Evolutionary conservation across 2,113 vertebrate genomes (phyloP).

Genomic region (Laterallus jamaicensis): DNA sequence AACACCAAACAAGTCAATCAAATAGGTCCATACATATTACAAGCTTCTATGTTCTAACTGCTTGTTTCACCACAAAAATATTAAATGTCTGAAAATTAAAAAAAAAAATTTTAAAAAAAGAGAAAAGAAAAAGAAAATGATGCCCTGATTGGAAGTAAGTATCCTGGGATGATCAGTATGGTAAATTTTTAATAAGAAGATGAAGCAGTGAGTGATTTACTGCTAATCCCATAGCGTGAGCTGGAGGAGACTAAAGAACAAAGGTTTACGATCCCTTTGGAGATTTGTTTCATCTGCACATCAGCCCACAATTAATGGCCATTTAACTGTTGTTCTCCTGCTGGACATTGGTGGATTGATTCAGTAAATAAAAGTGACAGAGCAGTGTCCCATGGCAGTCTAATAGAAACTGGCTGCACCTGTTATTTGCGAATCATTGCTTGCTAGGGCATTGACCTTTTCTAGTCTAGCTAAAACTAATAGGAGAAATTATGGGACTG

Average conservation of each 20-base stretch:
- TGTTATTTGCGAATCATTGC: conserved; percentile 81
- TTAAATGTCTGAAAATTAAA: not conserved
- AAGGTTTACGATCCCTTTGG: conserved; percentile 82
- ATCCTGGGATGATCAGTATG: conserved; percentile 60
- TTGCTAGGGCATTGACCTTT: conserved; percentile 79
- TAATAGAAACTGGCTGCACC: conserved; percentile 77
- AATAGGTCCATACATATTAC: not conserved
- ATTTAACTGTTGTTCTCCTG: conserved; percentile 84
- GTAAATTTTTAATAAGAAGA: conserved; percentile 78
- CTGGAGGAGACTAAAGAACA: conserved; percentile 77
- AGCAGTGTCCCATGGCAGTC: conserved; percentile 73
- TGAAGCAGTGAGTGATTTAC: conserved; percentile 74
- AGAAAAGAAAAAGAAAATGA: not conserved
- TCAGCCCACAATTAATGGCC: conserved; percentile 84
- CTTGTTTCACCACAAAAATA: not conserved
- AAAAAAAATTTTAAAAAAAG: not conserved
- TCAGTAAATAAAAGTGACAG: conserved; percentile 87
- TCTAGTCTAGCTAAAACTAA: conserved; percentile 75
- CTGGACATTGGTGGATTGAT: conserved; percentile 85
- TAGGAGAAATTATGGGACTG: conserved; percentile 73
- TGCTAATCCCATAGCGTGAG: conserved; percentile 67
- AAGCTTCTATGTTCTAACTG: not conserved
- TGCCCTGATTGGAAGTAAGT: not conserved
- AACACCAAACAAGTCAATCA: not conserved
- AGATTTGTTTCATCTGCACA: conserved; percentile 84